phyloP scores from a whole-genome alignment of 2,888 invertebrate species.

The Xestoiulus laeticollis region DNA sequence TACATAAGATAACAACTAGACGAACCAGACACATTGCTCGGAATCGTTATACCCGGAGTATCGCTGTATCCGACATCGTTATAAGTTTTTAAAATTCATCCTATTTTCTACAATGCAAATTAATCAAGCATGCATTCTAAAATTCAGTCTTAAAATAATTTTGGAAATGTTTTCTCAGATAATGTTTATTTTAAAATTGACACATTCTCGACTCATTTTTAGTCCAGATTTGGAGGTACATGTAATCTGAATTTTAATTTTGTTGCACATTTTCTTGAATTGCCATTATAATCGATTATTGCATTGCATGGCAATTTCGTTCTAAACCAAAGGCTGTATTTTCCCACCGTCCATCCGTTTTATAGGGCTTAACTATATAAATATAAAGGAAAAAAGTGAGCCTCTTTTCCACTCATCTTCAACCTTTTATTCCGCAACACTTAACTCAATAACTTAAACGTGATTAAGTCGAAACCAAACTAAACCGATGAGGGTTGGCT shows the following conservation, averaged over 20 bases:
- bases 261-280: background rate
- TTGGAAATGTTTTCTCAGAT: no score
- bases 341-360: slow-evolving; percentile 18
- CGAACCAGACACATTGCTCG: no score
- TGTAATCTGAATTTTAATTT: background rate
- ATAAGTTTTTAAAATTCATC: no score
- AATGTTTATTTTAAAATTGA: no score
- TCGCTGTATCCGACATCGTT: no score
- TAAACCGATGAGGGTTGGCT: slow-evolving; percentile 36
- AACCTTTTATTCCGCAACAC: slow-evolving; percentile 46
- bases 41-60: no score
- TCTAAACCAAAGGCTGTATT: background rate
- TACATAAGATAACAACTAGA: no score
- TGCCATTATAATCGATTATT: background rate
- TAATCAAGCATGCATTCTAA: no score
- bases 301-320: background rate
- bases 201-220: no score
- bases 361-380: background rate
- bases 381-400: slow-evolving; percentile 13
- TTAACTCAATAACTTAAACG: slow-evolving; percentile 47
- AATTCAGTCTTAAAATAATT: no score
- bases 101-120: no score
- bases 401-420: slow-evolving; percentile 36
- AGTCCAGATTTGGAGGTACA: background rate
- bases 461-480: slow-evolving; percentile 40